phyloP scores from a whole-genome alignment of 2,888 invertebrate species.

The Oxystoma pomonae region DNA sequence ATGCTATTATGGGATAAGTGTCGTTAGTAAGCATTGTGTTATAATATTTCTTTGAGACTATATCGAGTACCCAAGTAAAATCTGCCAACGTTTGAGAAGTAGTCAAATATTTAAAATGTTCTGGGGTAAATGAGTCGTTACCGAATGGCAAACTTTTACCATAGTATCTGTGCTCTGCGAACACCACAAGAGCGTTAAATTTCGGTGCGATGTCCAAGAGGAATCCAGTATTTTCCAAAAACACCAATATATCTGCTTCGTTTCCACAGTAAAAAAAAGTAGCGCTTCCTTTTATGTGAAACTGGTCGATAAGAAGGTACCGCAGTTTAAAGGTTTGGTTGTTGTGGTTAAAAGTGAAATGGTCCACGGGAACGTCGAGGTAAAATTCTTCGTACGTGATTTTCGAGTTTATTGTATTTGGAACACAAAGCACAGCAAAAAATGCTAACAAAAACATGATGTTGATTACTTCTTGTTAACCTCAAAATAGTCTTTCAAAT shows the following conservation, averaged over 20 bases:
- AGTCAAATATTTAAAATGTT: conserved; percentile 74
- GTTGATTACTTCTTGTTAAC: not conserved
- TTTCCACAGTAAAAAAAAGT: conserved; percentile 95
- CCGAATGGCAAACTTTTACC: conserved; percentile 87
- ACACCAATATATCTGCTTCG: conserved; percentile 87
- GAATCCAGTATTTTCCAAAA: conserved; percentile 89
- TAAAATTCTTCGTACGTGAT: conserved; percentile 32
- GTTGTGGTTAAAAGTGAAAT: conserved; percentile 65
- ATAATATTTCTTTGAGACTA: conserved; percentile 48
- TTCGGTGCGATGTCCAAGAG: conserved; percentile 86
- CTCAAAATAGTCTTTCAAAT: too few relatives aligned
- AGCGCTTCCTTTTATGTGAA: conserved; percentile 68
- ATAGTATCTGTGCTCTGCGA: conserved; percentile 96
- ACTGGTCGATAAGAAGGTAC: conserved; percentile 76
- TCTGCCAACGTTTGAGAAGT: conserved; percentile 92
- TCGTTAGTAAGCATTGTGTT: conserved; percentile 34
- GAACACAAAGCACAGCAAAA: conserved; percentile 10
- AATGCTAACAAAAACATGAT: conserved; percentile 1
- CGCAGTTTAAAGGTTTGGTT: conserved; percentile 71
- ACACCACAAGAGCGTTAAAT: conserved; percentile 78
- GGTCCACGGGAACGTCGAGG: conserved; percentile 72
- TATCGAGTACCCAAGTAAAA: conserved; percentile 73
- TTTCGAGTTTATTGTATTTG: conserved; percentile 21
- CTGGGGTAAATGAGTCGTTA: conserved; percentile 61
- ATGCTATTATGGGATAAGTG: conserved; percentile 75